Percentiles rank a stretch among this genome's conserved stretches.
Conservation (phyloP, 2,113 vertebrate genomes). For the Hypocryptadius cinnamomeus region DNA sequence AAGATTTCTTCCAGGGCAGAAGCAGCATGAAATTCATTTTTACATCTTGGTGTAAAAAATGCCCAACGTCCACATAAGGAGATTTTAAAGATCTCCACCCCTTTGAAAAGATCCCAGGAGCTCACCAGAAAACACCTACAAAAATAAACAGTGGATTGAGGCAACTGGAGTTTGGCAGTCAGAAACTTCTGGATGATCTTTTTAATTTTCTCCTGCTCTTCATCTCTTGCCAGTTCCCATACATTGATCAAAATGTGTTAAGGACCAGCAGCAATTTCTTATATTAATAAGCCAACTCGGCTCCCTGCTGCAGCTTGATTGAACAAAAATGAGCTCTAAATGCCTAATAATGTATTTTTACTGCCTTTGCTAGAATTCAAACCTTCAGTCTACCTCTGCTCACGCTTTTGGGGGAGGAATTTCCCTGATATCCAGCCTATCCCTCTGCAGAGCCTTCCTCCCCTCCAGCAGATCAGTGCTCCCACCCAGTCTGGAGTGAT, state of each 20-base stretch:
- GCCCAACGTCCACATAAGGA: not conserved
- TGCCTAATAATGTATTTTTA: not conserved
- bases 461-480: not conserved
- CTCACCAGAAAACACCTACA: not conserved
- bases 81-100: not conserved
- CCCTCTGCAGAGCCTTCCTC: not conserved
- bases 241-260: not conserved
- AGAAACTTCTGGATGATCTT: not conserved
- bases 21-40: not conserved
- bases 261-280: conserved; percentile 20
- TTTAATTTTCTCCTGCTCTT: not conserved
- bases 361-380: not conserved
- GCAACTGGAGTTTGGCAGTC: not conserved
- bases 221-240: not conserved
- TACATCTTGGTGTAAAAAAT: not conserved
- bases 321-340: conserved; percentile 35
- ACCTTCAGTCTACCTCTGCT: not conserved
- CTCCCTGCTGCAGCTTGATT: conserved; percentile 2
- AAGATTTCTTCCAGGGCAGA: not conserved
- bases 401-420: not conserved
- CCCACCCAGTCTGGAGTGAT: no score
- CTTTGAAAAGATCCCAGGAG: not conserved
- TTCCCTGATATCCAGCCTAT: not conserved
- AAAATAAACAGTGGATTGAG: not conserved
- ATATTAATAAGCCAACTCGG: not conserved